Conservation (phyloP, 92 coral and sea anemone genomes). For the Palythoa heliodiscus region DNA sequence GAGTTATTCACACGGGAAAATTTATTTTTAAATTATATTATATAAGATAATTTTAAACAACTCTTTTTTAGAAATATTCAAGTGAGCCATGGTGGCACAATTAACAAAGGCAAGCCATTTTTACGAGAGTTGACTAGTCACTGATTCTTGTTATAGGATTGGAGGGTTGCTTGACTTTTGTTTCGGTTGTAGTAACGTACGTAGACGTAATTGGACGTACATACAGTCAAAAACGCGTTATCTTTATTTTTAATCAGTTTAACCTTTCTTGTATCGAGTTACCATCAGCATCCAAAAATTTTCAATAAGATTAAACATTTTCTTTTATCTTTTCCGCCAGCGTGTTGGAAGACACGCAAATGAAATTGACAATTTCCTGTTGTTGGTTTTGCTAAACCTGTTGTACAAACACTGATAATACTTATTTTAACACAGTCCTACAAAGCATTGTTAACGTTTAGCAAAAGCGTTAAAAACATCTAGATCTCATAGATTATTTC, state of each 20-base stretch:
- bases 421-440: slow-evolving; percentile 4
- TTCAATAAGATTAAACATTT: slow-evolving; percentile 26
- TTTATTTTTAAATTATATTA: neutral
- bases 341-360: slow-evolving; percentile 27
- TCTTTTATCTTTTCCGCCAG: slow-evolving; percentile 46
- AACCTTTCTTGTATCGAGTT: neutral
- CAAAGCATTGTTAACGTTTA: neutral
- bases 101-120: neutral
- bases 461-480: neutral
- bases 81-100: neutral
- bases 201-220: neutral
- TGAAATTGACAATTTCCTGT: slow-evolving; percentile 33
- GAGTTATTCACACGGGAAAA: slow-evolving; percentile 29
- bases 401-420: slow-evolving; percentile 47
- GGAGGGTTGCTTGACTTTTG: neutral
- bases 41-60: neutral
- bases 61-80: neutral
- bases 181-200: too few species aligned
- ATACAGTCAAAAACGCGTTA: neutral
- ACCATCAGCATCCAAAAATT: slow-evolving; percentile 3
- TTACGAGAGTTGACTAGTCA: neutral
- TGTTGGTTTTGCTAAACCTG: slow-evolving; percentile 18
- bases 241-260: slow-evolving; percentile 1
- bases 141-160: too few species aligned
- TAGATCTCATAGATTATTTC: neutral